Evolutionary conservation across 2,113 vertebrate genomes (phyloP), one percentile per base, ranked within the genome.

Genomic region (Sturnus vulgaris): DNA sequence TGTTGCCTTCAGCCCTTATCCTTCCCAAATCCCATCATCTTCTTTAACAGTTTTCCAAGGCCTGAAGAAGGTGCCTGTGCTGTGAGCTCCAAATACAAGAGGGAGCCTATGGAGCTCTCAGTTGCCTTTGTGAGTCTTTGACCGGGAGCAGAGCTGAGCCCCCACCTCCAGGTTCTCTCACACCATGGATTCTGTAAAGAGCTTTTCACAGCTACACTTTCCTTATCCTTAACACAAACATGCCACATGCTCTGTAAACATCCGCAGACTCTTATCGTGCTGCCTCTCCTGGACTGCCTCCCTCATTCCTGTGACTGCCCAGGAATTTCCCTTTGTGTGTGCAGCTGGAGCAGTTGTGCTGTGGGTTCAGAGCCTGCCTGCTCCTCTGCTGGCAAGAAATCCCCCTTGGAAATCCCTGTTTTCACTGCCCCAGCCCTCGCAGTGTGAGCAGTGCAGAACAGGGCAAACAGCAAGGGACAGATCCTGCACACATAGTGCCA

Each of bases 61-160:
- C 37, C 25, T 0, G 0, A 42, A 42, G 37, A 56, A 49, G 37
- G 7, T 4, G 13, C 35, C 33, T 33, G 56, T 21, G 59, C 75
- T 8, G 6, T 20, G 5, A 11, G 27, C 68, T 46, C 25, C 10
- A 15, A 56, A 35, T 28, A 40, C 40, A 49, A 61, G 35, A 35
- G n/a, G 27, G 25, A 68, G 28, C 25, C n/a, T 27, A 6, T 10
- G 22, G 21, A 56, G 14, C 4, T 86, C 71, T 61, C 13, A 0
- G 18, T 35, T 52, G 22, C n/a, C 9, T 1, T 11, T 0, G 0
- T 1, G 0, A 49, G 28, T 23, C 31, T 33, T 15, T 24, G 42
- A 15, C 8, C 8, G 16, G 11, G 18, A 47, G 15, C 33, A 21
- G n/a, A 60, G 16, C 42, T 0, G 1, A 63, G 49, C 15, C 11